Evolutionary conservation across 2,888 invertebrate species (phyloP), one percentile per base, ranked within the genome.

Genomic region (Drosophila stalkeri): DNA sequence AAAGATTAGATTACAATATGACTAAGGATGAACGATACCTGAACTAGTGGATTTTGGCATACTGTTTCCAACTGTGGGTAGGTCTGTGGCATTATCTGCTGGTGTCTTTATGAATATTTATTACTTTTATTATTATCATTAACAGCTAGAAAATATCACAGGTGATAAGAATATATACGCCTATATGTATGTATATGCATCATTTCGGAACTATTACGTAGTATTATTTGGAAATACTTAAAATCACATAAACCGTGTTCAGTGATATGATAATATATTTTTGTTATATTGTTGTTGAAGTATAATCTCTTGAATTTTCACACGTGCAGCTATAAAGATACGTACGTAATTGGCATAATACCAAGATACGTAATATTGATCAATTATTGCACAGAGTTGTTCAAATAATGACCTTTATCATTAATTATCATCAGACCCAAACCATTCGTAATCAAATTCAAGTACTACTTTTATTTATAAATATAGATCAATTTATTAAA

Each of bases 141-240:
- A 16, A 5, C 9, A 27, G 9, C 16, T 27, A 47, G 16, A 8
- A 27, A 23, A 23, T 47, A 49, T 27, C 27, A n/a, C n/a, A 11
- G 27, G 94, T 6, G 31, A 31, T 49, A 31, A 31, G 11, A 49
- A n/a, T 6, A 27, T 27, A 6, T 27, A 27, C 6, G 4, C 27
- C 27, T 27, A 0, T 3, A 20, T 27, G 27, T n/a, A 5, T 12
- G 6, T 31, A 49, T 49, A 33, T 18, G 2, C 11, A 33, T 27
- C 27, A 1, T 1, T 12, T 33, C 18, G 12, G n/a, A 33, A 51
- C 31, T 12, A 18, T 18, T 51, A 33, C 33, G 51, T 33, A n/a
- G n/a, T 31, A 49, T 33, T 49, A 49, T 49, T 18, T 49, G 6
- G 12, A n/a, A 31, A 49, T 33, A 31, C 6, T 2, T 27, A 27